Percentiles rank a stretch among this genome's conserved stretches.
Evolutionary conservation across 2,113 vertebrate species (phyloP).

Genomic region (Dicrurus megarhynchus): DNA sequence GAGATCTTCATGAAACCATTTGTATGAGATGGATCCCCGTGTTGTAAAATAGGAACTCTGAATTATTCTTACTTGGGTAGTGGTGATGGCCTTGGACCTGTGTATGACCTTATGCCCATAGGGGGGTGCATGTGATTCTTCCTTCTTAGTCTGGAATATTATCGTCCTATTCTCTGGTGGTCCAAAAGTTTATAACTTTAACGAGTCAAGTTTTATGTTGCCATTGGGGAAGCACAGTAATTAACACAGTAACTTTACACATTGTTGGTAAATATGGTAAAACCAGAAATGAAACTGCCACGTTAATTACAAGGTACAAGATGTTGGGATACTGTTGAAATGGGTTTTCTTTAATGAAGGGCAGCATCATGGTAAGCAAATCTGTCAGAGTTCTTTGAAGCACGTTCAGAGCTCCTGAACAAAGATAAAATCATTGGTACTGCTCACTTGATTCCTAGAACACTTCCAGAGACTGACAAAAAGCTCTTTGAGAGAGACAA

Average conservation of each 20-base stretch:
- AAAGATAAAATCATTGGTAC: background rate
- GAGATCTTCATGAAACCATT: background rate
- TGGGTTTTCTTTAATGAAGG: background rate
- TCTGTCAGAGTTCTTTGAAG: background rate
- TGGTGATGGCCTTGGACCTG: background rate
- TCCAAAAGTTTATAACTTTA: background rate
- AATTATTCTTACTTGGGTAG: background rate
- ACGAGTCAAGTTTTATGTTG: background rate
- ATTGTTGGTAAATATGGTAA: background rate
- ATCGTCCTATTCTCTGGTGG: background rate
- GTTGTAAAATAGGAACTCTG: background rate
- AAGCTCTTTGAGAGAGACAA: background rate
- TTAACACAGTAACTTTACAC: background rate
- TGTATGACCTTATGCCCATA: background rate
- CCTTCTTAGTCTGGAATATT: background rate
- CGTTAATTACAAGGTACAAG: fast-evolving
- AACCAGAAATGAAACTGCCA: background rate
- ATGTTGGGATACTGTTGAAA: background rate
- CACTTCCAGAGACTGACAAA: background rate
- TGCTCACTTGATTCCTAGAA: background rate
- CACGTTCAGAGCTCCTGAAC: background rate
- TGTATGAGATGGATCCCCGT: background rate
- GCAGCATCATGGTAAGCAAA: background rate
- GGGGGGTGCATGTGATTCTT: background rate
- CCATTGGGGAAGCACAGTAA: background rate